Conservation (phyloP, 2,888 invertebrate genomes). For the Dasysyrphus albostriatus region DNA sequence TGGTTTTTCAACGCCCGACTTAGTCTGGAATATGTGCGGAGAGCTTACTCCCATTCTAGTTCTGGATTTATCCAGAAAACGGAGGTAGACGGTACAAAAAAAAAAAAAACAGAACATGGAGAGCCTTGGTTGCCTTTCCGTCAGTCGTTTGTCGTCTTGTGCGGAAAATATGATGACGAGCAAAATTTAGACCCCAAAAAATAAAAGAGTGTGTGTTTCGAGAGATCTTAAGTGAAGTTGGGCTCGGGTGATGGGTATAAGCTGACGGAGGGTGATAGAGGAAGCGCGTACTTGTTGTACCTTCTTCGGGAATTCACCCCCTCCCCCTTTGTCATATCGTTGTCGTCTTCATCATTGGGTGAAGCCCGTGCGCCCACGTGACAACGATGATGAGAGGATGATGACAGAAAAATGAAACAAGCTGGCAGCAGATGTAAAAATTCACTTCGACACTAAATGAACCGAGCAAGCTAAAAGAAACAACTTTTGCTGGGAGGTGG, state of each 20-base stretch:
- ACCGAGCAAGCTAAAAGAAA: conserved; percentile 55
- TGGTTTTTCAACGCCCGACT: conserved; percentile 40
- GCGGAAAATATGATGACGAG: conserved; percentile 70
- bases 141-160: conserved; percentile 66
- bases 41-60: conserved; percentile 27
- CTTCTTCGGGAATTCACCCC: conserved; percentile 15
- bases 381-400: conserved; percentile 69
- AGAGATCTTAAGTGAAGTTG: conserved; percentile 1
- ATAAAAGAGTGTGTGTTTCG: conserved; percentile 35
- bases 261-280: conserved; percentile 44
- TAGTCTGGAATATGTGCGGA: conserved; percentile 31
- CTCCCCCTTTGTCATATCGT: background rate
- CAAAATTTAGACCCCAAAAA: conserved; percentile 60
- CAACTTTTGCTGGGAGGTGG: conserved; percentile 17
- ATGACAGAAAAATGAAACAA: conserved; percentile 75
- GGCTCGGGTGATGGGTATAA: background rate
- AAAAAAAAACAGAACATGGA: conserved; percentile 46
- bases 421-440: conserved; percentile 76
- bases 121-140: conserved; percentile 53
- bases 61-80: conserved; percentile 33
- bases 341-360: conserved; percentile 1
- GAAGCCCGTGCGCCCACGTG: conserved; percentile 27
- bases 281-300: conserved; percentile 72
- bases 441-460: conserved; percentile 75
- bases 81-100: conserved; percentile 44